Conservation (phyloP, 1,140 invertebrate genomes). For the Meloidogyne floridensis region DNA sequence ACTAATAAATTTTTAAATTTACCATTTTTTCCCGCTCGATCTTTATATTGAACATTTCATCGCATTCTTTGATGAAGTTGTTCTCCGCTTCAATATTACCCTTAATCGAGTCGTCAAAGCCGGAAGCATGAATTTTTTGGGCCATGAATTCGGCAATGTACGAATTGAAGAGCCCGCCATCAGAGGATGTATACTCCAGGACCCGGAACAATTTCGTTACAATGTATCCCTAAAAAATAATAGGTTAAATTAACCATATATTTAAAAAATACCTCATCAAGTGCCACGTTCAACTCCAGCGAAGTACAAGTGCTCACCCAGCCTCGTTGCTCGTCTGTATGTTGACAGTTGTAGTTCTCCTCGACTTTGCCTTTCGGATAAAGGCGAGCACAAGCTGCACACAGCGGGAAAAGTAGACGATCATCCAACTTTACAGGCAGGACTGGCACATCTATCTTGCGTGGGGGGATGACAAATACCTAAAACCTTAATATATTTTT, state of each 20-base stretch:
- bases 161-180: neutral
- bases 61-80: neutral
- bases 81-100: neutral
- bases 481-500: too few relatives aligned
- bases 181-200: neutral
- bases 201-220: neutral
- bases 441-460: neutral
- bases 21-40: conserved; percentile 1
- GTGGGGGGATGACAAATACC: neutral
- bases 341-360: neutral
- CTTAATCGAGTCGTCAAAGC: neutral
- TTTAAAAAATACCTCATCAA: neutral
- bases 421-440: neutral
- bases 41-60: neutral
- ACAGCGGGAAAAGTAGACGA: neutral
- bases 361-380: neutral
- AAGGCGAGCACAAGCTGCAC: neutral
- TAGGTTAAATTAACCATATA: too few relatives aligned
- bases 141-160: conserved; percentile 13
- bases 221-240: too few relatives aligned
- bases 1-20: too few relatives aligned
- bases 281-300: neutral
- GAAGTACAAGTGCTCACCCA: neutral
- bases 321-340: neutral
- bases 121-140: neutral